A percentile compares a stretch with the other conserved stretches of the same genome.
Conservation (phyloP, 2,888 invertebrate genomes). For the Netelia fuscicornis region DNA sequence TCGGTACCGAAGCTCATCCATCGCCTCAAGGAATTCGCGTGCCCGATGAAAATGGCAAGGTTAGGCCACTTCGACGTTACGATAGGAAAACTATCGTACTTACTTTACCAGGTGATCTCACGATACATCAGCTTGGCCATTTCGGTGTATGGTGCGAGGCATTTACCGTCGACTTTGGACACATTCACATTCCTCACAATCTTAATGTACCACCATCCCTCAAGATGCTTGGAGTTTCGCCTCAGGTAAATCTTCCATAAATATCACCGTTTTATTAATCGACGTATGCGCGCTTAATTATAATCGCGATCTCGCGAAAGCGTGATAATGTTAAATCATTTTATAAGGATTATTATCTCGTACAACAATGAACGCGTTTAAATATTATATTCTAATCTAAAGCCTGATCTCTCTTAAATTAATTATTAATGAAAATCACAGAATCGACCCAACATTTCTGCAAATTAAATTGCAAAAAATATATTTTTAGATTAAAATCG, state of each 20-base stretch:
- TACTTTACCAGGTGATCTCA: conserved; percentile 94
- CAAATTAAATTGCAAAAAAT: too few relatives aligned
- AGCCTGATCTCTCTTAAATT: too few relatives aligned
- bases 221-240: conserved; percentile 96
- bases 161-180: conserved; percentile 96
- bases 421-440: too few relatives aligned
- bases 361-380: too few relatives aligned
- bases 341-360: too few relatives aligned
- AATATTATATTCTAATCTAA: too few relatives aligned
- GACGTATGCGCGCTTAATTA: too few relatives aligned
- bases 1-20: conserved; percentile 93
- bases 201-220: conserved; percentile 95
- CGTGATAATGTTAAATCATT: too few relatives aligned
- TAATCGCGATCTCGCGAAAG: too few relatives aligned
- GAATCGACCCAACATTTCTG: too few relatives aligned
- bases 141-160: conserved; percentile 97
- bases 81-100: conserved; percentile 95
- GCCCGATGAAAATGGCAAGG: conserved; percentile 96
- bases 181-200: conserved; percentile 90
- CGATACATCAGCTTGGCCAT: conserved; percentile 96
- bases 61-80: conserved; percentile 91
- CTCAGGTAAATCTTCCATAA: conserved; percentile 89
- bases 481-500: too few relatives aligned
- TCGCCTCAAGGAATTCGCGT: conserved; percentile 94
- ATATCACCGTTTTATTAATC: background rate